Conservation (phyloP, 2,113 vertebrate genomes). For the Myotis brandtii region DNA sequence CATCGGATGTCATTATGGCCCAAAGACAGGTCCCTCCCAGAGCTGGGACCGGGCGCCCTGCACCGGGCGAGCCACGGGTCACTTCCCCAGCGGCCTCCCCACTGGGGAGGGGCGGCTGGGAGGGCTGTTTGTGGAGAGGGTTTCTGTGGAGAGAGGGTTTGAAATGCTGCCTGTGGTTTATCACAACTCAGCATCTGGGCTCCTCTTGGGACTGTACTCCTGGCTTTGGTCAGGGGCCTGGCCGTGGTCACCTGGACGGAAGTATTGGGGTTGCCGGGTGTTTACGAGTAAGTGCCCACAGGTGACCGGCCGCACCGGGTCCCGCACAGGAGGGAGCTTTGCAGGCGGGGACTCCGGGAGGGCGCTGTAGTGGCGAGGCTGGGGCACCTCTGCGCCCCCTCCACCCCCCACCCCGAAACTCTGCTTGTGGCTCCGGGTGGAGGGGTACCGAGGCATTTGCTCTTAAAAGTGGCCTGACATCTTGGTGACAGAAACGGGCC, state of each 20-base stretch:
- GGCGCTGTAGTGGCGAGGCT: not conserved
- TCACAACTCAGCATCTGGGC: not conserved
- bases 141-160: not conserved
- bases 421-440: not conserved
- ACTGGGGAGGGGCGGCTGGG: too few species aligned
- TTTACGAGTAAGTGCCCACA: not conserved
- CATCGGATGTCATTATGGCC: not conserved
- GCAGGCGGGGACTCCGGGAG: not conserved
- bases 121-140: not conserved
- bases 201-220: not conserved
- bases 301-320: too few species aligned
- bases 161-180: not conserved
- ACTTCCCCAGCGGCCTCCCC: too few species aligned
- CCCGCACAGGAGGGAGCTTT: not conserved
- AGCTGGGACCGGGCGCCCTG: not conserved
- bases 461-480: not conserved
- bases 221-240: not conserved
- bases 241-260: not conserved
- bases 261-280: not conserved
- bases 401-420: not conserved
- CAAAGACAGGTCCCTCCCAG: not conserved
- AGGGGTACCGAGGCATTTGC: not conserved
- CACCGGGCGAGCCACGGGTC: too few species aligned
- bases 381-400: too few species aligned
- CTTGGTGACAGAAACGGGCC: fast-evolving